Evolutionary conservation across 1,140 invertebrate species (phyloP), one percentile per base, ranked within the genome.

Genomic region (Nylanderia fulva): DNA sequence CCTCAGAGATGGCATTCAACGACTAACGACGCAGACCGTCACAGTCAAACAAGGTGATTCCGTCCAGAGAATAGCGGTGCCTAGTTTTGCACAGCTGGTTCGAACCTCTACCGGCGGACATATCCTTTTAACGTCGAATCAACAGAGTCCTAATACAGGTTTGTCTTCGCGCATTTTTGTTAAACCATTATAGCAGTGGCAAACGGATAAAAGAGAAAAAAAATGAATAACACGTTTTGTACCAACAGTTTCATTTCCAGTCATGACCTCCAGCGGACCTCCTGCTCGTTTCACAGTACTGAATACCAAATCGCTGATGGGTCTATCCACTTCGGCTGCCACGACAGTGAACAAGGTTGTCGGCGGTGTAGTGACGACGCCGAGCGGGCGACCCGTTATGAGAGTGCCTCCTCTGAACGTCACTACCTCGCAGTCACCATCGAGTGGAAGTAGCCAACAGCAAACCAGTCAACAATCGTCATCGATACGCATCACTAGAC

Each of bases 31-130:
- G 9, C 94, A 94, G 75, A 93, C 93, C 11, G 91, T 95, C n/a
- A 94, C 94, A 11, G 91, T 95, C 15, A 95, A 95, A 58, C 93
- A 93, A 87, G 94, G 94, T 69, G 94, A 95, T 92, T 94, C 94
- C 94, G 93, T 95, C 89, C 94, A 94, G 85, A 93, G 94, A 90
- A 94, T 94, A 92, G 91, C 95, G 80, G 94, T 96, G 63, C 95
- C 95, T 56, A 91, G 95, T 87, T 95, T 96, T 87, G 96, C 96
- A 79, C 96, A 97, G 87, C 93, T 97, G 45, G 96, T 97, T 21
- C 97, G 97, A 91, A 97, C 97, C 9, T 95, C 96, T 45, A 95
- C 96, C 24, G 97, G 97, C 42, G 96, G 96, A 91, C 96, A 96
- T 93, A 95, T 97, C 63, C 95, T 97, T 42, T 92, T 97, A 8